Base-by-base conservation (phyloP, 2,888 invertebrate genomes). In the Oasisia sp. region DNA sequence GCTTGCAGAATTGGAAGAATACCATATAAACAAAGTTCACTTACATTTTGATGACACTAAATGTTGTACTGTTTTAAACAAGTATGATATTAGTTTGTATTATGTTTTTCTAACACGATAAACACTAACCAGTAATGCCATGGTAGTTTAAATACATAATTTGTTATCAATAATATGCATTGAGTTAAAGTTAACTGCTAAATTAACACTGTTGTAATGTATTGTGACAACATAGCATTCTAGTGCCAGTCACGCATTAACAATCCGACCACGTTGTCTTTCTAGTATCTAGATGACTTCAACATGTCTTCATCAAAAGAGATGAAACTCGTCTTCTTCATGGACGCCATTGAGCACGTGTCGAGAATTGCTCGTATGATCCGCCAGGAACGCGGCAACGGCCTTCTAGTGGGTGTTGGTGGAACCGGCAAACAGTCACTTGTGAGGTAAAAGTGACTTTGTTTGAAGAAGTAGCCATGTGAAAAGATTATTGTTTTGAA, bases 241-340 rank as follows among this genome's bases (percentile, higher is more conserved):
- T 27, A 74, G 5, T 19, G 74, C 74, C 27, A 27, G 74, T 74
- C 74, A 27, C 19, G 19, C 32, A 27, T 19, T 74, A 74, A 74
- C n/a, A 74, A 19, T 74, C n/a, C 19, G 5, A 74, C 44, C 38
- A 91, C 11, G 32, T 45, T 58, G n/a, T 89, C 92, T 91, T 95
- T 95, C 44, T 95, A 98, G 96, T 98, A 98, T 95, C 97, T 98
- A 92, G 98, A 98, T 91, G 98, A 99, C 96, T 98, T 97, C 96
- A 98, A 98, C 96, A 97, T 98, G 91, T 97, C 97, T 74, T 97
- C 97, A 0, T 97, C 98, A 0, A 98, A 98, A 95, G 98, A 98
- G 94, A 98, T 98, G 98, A 97, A 97, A 94, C 96, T 99, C 92
- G 98, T 99, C 93, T 97, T 99, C 95, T 99, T 99, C 97, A 97